Conservation (phyloP, 2,888 invertebrate species). For the Uropetala carovei region DNA sequence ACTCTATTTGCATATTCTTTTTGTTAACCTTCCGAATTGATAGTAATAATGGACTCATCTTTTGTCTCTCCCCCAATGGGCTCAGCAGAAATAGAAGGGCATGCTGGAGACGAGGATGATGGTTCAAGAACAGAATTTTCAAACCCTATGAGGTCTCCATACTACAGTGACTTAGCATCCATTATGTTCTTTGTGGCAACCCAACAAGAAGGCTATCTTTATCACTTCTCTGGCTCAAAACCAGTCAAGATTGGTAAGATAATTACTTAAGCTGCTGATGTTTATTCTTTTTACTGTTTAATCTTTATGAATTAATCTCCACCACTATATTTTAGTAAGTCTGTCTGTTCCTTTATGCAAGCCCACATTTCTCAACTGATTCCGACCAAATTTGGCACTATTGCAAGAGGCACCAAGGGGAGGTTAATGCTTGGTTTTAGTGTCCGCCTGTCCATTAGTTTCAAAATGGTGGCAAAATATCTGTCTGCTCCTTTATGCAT, state of each 20-base stretch:
- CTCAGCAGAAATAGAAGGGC: neutral
- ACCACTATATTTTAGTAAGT: too few species aligned
- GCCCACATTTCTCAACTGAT: too few species aligned
- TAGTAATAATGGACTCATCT: neutral
- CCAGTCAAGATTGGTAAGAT: neutral
- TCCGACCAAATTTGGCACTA: too few species aligned
- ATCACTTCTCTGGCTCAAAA: constrained; percentile 77
- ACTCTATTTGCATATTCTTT: neutral
- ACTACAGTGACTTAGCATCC: constrained; percentile 79
- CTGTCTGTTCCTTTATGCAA: too few species aligned
- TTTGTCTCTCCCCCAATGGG: neutral
- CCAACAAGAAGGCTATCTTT: constrained; percentile 84
- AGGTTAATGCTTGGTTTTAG: too few species aligned
- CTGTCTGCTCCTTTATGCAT: too few species aligned
- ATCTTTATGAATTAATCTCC: too few species aligned
- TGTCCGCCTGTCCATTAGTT: too few species aligned
- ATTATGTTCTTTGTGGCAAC: constrained; percentile 81
- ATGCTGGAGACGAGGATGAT: neutral
- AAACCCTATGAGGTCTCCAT: constrained; percentile 69
- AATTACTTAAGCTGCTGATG: neutral
- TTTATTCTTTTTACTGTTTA: too few species aligned
- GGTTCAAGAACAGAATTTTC: neutral
- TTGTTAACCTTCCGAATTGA: neutral
- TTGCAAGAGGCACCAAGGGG: too few species aligned
- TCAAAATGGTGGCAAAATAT: too few species aligned